These are phyloP conservation scores for Crocuta crocuta DNA, from an alignment of 2,113 vertebrate genomes.

Conservation along the genomic window DNA sequence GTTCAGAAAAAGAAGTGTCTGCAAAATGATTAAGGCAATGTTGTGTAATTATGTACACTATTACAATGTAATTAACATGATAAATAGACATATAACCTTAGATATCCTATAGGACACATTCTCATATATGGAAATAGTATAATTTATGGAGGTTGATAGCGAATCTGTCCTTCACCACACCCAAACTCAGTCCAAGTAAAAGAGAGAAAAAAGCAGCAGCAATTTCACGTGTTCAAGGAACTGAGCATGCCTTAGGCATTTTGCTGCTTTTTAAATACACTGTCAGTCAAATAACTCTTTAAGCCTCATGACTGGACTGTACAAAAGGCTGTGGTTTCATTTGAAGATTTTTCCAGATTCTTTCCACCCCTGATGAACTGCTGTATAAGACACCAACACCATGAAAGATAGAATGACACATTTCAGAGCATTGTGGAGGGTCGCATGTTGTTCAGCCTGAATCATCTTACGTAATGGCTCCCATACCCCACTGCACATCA, in stretches of 20 bases:
- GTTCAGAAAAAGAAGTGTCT: background rate
- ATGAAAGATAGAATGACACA: background rate
- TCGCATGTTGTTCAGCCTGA: background rate
- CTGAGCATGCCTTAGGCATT: conserved; percentile 73
- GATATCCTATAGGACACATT: background rate
- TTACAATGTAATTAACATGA: background rate
- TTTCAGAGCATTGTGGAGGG: background rate
- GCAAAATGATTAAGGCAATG: background rate
- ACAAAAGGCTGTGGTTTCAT: conserved; percentile 54
- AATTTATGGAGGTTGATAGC: background rate
- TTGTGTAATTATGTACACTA: background rate
- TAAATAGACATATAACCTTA: background rate
- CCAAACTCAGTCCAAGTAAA: conserved; percentile 25
- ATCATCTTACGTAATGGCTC: background rate
- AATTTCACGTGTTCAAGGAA: conserved; percentile 68
- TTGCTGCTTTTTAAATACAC: conserved; percentile 78
- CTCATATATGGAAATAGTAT: conserved; percentile 51
- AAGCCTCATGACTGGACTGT: conserved; percentile 27
- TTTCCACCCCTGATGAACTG: background rate
- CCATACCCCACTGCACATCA: background rate
- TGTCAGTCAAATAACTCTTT: conserved; percentile 75
- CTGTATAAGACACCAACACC: background rate
- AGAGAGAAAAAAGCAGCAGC: conserved; percentile 1
- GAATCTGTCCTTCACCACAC: conserved; percentile 23
- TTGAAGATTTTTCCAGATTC: background rate